Evolutionary conservation across 2,113 vertebrate species (phyloP).

Genomic region (Propithecus coquereli): DNA sequence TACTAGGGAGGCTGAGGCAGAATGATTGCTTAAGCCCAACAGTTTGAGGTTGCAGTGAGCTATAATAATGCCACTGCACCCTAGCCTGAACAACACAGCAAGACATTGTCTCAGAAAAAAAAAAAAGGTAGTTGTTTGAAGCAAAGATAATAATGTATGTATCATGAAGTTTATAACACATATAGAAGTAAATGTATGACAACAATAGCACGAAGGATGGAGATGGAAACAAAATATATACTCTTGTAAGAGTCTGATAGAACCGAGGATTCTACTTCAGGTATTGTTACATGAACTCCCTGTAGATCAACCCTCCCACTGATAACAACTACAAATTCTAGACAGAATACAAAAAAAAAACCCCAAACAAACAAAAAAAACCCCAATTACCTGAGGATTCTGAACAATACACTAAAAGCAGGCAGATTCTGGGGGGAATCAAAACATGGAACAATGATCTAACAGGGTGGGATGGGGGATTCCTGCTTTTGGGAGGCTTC

Average conservation of each 20-base stretch:
- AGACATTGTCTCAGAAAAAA: background rate
- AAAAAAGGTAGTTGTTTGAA: background rate
- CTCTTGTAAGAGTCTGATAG: background rate
- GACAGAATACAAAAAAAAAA: background rate
- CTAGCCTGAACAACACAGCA: background rate
- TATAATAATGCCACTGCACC: background rate
- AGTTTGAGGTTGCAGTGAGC: background rate
- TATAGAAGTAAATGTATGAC: background rate
- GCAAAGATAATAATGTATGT: slow-evolving; percentile 1
- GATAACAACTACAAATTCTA: background rate
- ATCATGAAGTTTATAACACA: background rate
- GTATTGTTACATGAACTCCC: background rate
- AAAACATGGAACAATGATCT: background rate
- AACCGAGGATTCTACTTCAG: background rate
- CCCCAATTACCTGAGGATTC: background rate
- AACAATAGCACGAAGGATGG: background rate
- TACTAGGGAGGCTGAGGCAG: background rate
- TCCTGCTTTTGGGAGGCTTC: background rate
- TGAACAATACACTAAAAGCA: background rate
- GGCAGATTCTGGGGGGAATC: background rate
- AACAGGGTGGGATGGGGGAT: background rate
- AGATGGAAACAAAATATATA: background rate
- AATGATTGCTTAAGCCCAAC: background rate
- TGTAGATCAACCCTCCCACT: background rate
- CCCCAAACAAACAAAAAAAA: too few relatives aligned